phyloP scores from a whole-genome alignment of 1,140 invertebrate genomes.

The Magallana gigas region DNA sequence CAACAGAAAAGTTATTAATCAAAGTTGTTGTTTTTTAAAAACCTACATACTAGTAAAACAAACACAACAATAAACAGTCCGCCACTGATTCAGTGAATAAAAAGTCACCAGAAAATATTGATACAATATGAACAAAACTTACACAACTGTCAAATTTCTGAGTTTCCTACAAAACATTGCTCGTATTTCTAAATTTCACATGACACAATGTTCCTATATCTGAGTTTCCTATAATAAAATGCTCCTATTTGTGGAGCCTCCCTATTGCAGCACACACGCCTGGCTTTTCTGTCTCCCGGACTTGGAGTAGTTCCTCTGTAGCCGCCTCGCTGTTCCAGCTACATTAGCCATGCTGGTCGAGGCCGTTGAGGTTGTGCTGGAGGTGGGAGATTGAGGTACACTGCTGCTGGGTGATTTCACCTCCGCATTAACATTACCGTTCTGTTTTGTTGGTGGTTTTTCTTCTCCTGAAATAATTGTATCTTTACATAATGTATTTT shows the following conservation, averaged over 20 bases:
- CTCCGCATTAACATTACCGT: background rate
- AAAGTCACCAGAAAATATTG: too few relatives aligned
- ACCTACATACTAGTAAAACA: too few relatives aligned
- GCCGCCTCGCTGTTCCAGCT: background rate
- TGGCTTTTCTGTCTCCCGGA: conserved; percentile 37
- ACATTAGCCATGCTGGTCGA: background rate
- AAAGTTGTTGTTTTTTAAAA: too few relatives aligned
- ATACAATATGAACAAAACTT: too few relatives aligned
- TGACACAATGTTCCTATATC: too few relatives aligned
- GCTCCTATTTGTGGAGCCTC: background rate
- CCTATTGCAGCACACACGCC: conserved; percentile 40
- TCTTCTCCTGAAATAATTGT: background rate
- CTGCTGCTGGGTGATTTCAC: background rate
- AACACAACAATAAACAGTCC: too few relatives aligned
- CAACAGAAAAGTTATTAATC: too few relatives aligned
- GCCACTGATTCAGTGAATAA: too few relatives aligned
- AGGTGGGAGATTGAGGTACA: background rate
- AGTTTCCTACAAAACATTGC: too few relatives aligned
- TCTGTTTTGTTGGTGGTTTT: background rate
- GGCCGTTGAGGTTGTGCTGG: background rate
- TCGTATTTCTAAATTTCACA: too few relatives aligned
- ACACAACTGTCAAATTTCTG: too few relatives aligned
- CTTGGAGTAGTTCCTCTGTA: conserved; percentile 39
- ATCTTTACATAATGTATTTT: background rate
- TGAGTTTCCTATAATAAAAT: too few relatives aligned